These are phyloP conservation scores for Elysia chlorotica DNA, from an alignment of 1,140 invertebrate genomes.

Conservation along the genomic window DNA sequence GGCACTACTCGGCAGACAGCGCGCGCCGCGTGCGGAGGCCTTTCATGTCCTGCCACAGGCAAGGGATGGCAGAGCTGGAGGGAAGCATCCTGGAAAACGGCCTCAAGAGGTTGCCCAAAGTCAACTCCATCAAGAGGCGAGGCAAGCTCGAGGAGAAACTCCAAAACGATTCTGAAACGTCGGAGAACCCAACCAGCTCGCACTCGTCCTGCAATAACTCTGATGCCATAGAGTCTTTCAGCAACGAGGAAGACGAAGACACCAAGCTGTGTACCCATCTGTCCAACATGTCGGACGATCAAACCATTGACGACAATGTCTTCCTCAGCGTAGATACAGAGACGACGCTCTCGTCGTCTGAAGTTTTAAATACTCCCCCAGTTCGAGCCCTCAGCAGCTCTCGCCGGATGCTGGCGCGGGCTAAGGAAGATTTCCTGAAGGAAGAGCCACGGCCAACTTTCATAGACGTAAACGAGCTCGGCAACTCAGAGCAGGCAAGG, in stretches of 20 bases:
- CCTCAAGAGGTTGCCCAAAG: background rate
- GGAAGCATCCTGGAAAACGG: background rate
- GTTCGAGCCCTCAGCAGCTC: background rate
- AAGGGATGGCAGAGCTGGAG: background rate
- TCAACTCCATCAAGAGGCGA: background rate
- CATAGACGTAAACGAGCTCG: background rate
- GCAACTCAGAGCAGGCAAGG: background rate
- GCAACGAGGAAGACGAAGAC: conserved; percentile 17
- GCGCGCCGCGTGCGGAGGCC: background rate
- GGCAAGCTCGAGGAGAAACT: background rate
- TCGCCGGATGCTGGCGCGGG: conserved; percentile 3
- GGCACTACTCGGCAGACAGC: conserved; percentile 20
- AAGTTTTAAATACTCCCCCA: background rate
- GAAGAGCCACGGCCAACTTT: background rate
- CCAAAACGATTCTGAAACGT: background rate
- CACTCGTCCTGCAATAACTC: conserved; percentile 9
- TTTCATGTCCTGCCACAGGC: background rate
- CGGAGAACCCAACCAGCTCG: conserved; percentile 15
- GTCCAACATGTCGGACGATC: conserved; percentile 11
- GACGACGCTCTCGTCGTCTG: conserved; percentile 12
- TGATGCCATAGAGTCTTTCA: conserved; percentile 5
- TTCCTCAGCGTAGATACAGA: conserved; percentile 15
- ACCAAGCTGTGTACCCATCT: conserved; percentile 3
- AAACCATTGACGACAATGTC: conserved; percentile 17
- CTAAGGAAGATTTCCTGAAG: conserved; percentile 17